Conservation (phyloP, 2,888 invertebrate species). For the Lacanobia oleracea region DNA sequence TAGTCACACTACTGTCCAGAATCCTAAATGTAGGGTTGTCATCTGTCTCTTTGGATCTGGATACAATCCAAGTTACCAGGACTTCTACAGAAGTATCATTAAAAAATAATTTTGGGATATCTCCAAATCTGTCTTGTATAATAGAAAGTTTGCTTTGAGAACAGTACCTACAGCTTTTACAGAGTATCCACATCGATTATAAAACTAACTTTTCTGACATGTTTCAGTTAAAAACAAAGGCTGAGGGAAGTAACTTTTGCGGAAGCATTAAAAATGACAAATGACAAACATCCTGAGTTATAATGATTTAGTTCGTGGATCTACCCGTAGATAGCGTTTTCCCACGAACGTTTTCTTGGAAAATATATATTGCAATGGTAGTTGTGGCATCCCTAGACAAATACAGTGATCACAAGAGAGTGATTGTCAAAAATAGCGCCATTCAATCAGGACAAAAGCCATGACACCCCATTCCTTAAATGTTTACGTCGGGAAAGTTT, state of each 20-base stretch:
- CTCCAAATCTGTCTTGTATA: constrained; percentile 38
- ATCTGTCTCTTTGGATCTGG: constrained; percentile 57
- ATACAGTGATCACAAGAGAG: constrained; percentile 51
- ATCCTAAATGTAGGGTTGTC: constrained; percentile 57
- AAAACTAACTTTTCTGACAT: not conserved
- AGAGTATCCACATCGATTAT: constrained; percentile 15
- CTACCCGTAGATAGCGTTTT: constrained; percentile 26
- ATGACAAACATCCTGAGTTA: constrained; percentile 37
- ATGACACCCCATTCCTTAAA: constrained; percentile 67
- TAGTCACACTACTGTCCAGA: constrained; percentile 62
- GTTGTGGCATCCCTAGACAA: constrained; percentile 43
- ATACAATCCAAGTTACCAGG: constrained; percentile 50
- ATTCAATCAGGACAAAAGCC: constrained; percentile 71
- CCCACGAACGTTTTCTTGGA: constrained; percentile 25
- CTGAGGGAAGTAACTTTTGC: constrained; percentile 23
- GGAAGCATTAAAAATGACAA: constrained; percentile 52
- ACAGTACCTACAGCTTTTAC: not conserved
- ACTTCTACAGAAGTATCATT: constrained; percentile 37
- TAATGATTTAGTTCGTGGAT: constrained; percentile 35
- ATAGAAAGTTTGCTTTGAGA: constrained; percentile 19
- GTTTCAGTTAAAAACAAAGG: constrained; percentile 34
- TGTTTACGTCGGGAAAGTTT: constrained; percentile 78
- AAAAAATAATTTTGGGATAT: constrained; percentile 45
- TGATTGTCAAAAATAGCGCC: constrained; percentile 62
- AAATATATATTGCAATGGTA: constrained; percentile 5